phyloP scores from a whole-genome alignment of 2,113 vertebrate species.

The Mormoops blainvillei region DNA sequence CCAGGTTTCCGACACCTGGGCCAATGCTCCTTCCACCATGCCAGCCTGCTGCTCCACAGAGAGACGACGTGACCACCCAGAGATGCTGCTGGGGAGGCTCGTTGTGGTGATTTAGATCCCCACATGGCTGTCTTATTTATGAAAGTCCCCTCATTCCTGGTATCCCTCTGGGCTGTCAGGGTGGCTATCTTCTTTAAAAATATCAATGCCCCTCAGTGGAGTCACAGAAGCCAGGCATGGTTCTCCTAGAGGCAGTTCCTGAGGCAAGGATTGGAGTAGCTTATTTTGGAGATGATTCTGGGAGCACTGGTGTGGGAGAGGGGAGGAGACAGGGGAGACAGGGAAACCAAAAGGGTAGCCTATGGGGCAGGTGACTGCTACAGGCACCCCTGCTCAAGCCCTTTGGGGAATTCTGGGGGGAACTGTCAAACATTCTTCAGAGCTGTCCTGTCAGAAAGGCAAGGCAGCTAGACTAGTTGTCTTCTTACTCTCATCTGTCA shows the following conservation, averaged over 20 bases:
- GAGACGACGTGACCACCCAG: rapidly evolving
- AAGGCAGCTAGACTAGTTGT: background rate
- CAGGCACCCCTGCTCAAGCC: background rate
- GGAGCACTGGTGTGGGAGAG: background rate
- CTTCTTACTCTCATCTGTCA: background rate
- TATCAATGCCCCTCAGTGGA: background rate
- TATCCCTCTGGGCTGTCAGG: background rate
- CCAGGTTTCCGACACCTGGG: background rate
- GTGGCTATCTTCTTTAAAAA: background rate
- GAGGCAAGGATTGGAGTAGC: background rate
- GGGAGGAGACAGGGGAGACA: background rate
- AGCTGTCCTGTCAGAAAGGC: background rate
- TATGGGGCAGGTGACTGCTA: background rate
- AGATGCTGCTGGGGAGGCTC: background rate
- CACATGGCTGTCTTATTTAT: background rate
- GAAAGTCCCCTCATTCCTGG: background rate
- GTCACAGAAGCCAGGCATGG: background rate
- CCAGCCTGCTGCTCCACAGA: background rate
- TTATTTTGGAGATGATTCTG: background rate
- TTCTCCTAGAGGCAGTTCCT: background rate
- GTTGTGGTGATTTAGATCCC: background rate
- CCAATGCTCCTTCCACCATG: no score
- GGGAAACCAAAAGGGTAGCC: background rate
- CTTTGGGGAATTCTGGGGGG: background rate
- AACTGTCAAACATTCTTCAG: background rate